A percentile compares a stretch with the other conserved stretches of the same genome.
phyloP scores from a whole-genome alignment of 2,113 vertebrate genomes.

The Mastomys natalensis region DNA sequence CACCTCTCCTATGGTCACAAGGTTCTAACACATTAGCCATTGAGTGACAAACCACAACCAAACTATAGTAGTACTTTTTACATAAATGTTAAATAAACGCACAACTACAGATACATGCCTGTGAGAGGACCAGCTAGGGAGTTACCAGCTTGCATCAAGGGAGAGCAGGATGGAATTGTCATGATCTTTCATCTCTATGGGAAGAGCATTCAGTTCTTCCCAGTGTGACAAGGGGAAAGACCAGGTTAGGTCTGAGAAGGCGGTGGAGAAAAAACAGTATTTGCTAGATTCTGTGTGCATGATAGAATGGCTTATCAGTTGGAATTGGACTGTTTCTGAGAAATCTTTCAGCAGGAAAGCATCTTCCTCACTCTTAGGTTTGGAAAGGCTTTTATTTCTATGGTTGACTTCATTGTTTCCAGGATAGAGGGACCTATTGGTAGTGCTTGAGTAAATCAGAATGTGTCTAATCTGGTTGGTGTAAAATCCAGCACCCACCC shows the following conservation, averaged over 20 bases:
- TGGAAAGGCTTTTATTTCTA: neutral
- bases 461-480: conserved; percentile 33
- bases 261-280: neutral
- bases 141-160: neutral
- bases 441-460: conserved; percentile 52
- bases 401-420: conserved; percentile 21
- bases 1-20: neutral
- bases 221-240: neutral
- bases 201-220: neutral
- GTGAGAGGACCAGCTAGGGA: neutral
- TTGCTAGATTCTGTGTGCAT: neutral
- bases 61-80: neutral
- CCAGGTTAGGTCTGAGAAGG: neutral
- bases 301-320: neutral
- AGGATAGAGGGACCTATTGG: neutral
- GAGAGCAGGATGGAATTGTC: neutral
- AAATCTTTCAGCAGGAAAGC: neutral
- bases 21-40: neutral
- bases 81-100: conserved; percentile 39
- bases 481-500: conserved; percentile 45
- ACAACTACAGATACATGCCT: neutral
- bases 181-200: neutral
- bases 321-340: neutral
- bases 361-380: neutral
- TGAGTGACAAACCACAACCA: neutral